Evolutionary conservation across 2,888 invertebrate species (phyloP).

Genomic region (Ryuthela nishihirai): DNA sequence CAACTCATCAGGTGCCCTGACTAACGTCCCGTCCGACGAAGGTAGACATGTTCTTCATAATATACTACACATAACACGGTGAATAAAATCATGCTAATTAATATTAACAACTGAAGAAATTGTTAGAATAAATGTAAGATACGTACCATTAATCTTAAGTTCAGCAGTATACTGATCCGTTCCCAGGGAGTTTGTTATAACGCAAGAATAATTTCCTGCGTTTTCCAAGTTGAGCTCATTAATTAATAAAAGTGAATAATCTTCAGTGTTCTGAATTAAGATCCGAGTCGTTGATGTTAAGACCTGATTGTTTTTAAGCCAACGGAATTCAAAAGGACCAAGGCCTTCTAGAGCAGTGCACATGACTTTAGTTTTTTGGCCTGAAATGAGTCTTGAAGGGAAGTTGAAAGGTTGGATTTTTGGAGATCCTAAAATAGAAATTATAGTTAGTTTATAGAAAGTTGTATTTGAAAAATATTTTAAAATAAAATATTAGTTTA

Average conservation of each 20-base stretch:
- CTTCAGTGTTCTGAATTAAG: slow-evolving; percentile 16
- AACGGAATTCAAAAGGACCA: slow-evolving; percentile 22
- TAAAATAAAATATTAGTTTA: no score
- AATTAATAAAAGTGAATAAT: slow-evolving; percentile 17
- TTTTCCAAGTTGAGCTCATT: slow-evolving; percentile 9
- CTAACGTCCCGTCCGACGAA: no score
- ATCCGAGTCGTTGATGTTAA: not conserved
- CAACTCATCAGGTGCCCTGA: no score
- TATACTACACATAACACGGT: no score
- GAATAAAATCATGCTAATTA: no score
- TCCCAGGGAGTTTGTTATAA: slow-evolving; percentile 17
- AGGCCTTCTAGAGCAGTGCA: slow-evolving; percentile 15
- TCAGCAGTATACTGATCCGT: slow-evolving; percentile 15
- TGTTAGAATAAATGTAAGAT: no score
- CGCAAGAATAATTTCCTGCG: slow-evolving; percentile 33
- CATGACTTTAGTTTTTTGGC: slow-evolving; percentile 16
- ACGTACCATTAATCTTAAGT: slow-evolving; percentile 29
- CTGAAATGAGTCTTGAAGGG: slow-evolving; percentile 18
- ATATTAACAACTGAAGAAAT: no score
- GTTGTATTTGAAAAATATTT: no score
- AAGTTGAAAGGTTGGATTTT: slow-evolving; percentile 24
- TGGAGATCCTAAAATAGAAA: slow-evolving; percentile 8
- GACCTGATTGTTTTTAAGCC: slow-evolving; percentile 22
- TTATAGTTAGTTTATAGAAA: no score
- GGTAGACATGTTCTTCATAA: no score